These are phyloP conservation scores for Saturnia pavonia DNA, from an alignment of 2,888 invertebrate genomes.

Conservation along the genomic window DNA sequence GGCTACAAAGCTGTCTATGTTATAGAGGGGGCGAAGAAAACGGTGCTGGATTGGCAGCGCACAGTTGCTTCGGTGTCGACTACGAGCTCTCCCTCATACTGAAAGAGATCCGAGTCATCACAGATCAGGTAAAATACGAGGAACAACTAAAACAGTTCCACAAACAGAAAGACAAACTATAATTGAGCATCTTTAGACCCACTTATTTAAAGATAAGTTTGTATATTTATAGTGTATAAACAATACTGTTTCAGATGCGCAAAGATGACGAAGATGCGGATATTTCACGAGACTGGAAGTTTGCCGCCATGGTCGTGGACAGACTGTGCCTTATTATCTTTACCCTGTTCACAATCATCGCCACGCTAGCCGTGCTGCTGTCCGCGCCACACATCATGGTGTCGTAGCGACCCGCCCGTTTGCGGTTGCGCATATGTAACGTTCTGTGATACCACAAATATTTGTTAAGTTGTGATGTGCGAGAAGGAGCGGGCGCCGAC, in stretches of 20 bases:
- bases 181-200: neutral
- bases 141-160: neutral
- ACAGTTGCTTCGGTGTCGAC: conserved; percentile 94
- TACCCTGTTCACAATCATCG: conserved; percentile 98
- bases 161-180: neutral
- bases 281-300: conserved; percentile 99
- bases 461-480: conserved; percentile 85
- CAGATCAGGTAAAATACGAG: conserved; percentile 85
- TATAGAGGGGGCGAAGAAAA: conserved; percentile 83
- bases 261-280: conserved; percentile 97
- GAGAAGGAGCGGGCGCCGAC: conserved; percentile 71
- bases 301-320: conserved; percentile 99
- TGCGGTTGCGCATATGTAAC: conserved; percentile 77
- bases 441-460: conserved; percentile 87
- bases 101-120: conserved; percentile 96
- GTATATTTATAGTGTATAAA: neutral
- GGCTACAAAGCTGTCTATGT: conserved; percentile 67
- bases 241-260: conserved; percentile 85
- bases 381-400: conserved; percentile 98
- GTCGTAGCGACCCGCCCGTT: conserved; percentile 86
- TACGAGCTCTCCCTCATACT: conserved; percentile 97
- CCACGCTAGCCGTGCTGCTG: conserved; percentile 97
- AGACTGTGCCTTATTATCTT: conserved; percentile 99
- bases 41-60: conserved; percentile 89
- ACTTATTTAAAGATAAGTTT: neutral